Evolutionary conservation across 2,888 invertebrate genomes (phyloP).

Genomic region (Panopea generosa): DNA sequence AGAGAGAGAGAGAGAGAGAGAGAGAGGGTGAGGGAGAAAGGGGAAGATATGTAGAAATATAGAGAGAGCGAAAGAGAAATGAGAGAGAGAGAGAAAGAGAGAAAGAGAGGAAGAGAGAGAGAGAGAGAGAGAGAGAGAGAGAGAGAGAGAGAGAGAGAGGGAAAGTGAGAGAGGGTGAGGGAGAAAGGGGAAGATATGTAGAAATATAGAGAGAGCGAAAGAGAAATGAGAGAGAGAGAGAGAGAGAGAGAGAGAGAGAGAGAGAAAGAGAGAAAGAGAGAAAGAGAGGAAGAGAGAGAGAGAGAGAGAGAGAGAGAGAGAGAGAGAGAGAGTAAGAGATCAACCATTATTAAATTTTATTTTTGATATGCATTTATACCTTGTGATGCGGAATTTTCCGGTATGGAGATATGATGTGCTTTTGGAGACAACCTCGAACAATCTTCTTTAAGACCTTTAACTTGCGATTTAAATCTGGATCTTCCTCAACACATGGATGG

Average conservation of each 20-base stretch:
- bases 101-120: not conserved
- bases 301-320: conserved; percentile 29
- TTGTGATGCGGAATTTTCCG: conserved; percentile 84
- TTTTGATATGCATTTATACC: too few relatives aligned
- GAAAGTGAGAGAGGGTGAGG: too few relatives aligned
- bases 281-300: conserved; percentile 15
- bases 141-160: conserved; percentile 1
- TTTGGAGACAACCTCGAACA: conserved; percentile 89
- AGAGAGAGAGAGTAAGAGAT: conserved; percentile 10
- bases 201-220: too few relatives aligned
- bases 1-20: conserved; percentile 17
- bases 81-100: too few relatives aligned
- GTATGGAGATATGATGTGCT: conserved; percentile 92
- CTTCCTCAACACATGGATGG: conserved; percentile 91
- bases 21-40: not conserved
- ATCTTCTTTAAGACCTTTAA: conserved; percentile 88
- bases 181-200: too few relatives aligned
- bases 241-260: not conserved
- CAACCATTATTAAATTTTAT: too few relatives aligned
- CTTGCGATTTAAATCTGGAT: too few relatives aligned
- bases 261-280: not conserved
- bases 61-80: not conserved
- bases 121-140: conserved; percentile 3
- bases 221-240: too few relatives aligned
- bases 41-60: not conserved